Percentiles rank a stretch among this genome's conserved stretches.
Conservation (phyloP, 1,140 invertebrate species). For the Grapholita molesta region DNA sequence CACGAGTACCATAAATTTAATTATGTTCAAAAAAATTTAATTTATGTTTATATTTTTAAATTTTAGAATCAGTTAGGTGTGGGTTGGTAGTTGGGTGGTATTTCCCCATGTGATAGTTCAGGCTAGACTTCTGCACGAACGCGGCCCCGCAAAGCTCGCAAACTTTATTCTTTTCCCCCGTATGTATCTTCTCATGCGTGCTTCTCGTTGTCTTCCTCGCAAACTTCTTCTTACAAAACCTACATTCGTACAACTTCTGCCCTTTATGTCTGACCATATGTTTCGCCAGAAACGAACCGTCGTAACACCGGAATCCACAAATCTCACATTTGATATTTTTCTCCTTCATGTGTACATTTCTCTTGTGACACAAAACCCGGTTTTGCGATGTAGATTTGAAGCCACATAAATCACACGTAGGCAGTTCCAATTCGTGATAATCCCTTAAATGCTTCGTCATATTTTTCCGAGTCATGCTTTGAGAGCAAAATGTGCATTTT, state of each 20-base stretch:
- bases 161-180: slow-evolving; percentile 83
- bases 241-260: not conserved
- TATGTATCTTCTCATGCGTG: slow-evolving; percentile 86
- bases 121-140: slow-evolving; percentile 26
- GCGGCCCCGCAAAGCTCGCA: slow-evolving; percentile 87
- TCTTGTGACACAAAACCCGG: not conserved
- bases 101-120: slow-evolving; percentile 26
- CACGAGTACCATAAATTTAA: no score
- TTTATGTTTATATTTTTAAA: no score
- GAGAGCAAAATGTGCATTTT: not conserved
- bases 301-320: not conserved
- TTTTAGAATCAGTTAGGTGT: no score
- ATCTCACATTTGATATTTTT: slow-evolving; percentile 2
- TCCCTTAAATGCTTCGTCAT: not conserved
- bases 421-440: not conserved
- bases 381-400: not conserved
- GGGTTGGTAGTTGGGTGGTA: slow-evolving; percentile 22
- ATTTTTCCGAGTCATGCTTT: not conserved
- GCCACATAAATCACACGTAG: slow-evolving; percentile 16
- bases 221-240: slow-evolving; percentile 6
- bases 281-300: not conserved
- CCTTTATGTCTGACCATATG: slow-evolving; percentile 4
- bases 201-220: slow-evolving; percentile 52
- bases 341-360: slow-evolving; percentile 21
- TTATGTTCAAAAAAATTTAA: no score